Evolutionary conservation across 2,888 invertebrate genomes (phyloP).

Genomic region (Melikaiella ostensackeni): DNA sequence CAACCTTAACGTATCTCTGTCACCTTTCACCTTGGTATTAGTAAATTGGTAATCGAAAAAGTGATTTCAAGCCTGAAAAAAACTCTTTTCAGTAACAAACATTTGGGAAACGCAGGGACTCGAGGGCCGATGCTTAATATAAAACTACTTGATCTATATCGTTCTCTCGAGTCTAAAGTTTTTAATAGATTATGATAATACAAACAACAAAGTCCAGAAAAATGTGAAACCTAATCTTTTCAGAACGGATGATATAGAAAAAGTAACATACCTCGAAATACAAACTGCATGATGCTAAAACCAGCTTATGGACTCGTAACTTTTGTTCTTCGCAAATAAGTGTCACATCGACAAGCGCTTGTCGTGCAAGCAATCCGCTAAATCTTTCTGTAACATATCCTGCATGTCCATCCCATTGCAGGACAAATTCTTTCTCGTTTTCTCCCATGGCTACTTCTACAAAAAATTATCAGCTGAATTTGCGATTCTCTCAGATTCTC

Average conservation of each 20-base stretch:
- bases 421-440: slow-evolving; percentile 77
- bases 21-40: background rate
- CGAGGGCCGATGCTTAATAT: background rate
- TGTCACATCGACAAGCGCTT: slow-evolving; percentile 86
- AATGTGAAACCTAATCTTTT: slow-evolving; percentile 10
- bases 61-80: background rate
- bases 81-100: background rate
- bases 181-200: slow-evolving; percentile 15
- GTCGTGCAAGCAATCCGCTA: slow-evolving; percentile 85
- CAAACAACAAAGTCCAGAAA: background rate
- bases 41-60: background rate
- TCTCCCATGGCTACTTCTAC: slow-evolving; percentile 65
- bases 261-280: slow-evolving; percentile 83
- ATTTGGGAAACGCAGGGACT: background rate
- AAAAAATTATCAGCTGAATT: slow-evolving; percentile 19
- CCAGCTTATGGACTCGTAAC: slow-evolving; percentile 86
- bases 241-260: slow-evolving; percentile 26
- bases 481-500: slow-evolving; percentile 14
- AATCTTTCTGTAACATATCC: slow-evolving; percentile 84
- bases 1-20: background rate
- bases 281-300: slow-evolving; percentile 85
- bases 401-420: slow-evolving; percentile 85
- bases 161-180: background rate
- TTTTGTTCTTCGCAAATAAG: slow-evolving; percentile 87
- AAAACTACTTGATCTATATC: background rate